Conservation (phyloP, 2,888 invertebrate species). For the Perizoma flavofasciatum region DNA sequence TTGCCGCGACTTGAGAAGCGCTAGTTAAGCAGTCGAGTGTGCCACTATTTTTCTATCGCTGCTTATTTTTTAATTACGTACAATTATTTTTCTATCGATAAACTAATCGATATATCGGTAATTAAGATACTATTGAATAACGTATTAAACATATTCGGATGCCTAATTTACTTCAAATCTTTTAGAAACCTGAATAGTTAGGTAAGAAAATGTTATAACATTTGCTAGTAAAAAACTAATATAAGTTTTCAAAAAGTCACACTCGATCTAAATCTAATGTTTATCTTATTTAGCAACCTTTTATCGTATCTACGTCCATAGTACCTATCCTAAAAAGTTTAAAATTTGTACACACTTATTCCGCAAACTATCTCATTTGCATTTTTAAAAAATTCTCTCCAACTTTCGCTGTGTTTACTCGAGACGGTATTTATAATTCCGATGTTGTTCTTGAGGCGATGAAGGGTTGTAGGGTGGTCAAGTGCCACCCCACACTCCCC, state of each 20-base stretch:
- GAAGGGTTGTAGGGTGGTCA: conserved; percentile 63
- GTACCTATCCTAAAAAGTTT: no score
- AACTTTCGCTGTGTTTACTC: conserved; percentile 35
- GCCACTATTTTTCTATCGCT: conserved; percentile 63
- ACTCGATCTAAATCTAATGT: no score
- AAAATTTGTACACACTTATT: neutral
- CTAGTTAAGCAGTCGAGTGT: conserved; percentile 66
- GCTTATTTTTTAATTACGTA: conserved; percentile 63
- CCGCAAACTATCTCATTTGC: conserved; percentile 35
- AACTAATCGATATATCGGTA: conserved; percentile 1
- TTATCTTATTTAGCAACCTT: no score
- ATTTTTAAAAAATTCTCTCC: conserved; percentile 34
- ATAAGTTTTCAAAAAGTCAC: no score
- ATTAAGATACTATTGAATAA: no score
- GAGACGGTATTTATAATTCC: conserved; percentile 58
- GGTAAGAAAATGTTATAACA: no score
- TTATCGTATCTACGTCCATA: no score
- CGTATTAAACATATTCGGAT: no score
- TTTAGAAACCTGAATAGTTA: no score
- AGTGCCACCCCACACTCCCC: conserved; percentile 46
- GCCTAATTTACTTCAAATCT: no score
- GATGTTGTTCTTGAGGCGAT: conserved; percentile 70
- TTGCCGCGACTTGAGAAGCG: conserved; percentile 72
- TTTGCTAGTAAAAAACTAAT: no score
- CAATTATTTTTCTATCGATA: conserved; percentile 28